Percentiles rank a stretch among this genome's conserved stretches.
phyloP scores from a whole-genome alignment of 2,797 vertebrate species.

The Phataginus tetradactyla region DNA sequence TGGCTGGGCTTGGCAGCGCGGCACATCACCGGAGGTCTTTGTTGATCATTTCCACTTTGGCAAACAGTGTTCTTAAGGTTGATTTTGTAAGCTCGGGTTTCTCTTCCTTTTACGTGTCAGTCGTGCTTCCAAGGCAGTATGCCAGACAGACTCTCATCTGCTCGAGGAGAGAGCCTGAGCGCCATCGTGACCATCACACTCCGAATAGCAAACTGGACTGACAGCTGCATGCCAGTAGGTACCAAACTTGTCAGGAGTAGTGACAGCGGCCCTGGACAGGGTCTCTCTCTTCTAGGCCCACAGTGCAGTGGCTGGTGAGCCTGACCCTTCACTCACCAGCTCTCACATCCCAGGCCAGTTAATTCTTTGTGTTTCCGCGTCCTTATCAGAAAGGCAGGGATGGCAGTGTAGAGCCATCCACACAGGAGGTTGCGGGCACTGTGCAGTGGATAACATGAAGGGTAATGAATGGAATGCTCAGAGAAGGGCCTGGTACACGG shows the following conservation, averaged over 20 bases:
- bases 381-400: neutral
- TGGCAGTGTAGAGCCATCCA: accelerated
- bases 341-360: neutral
- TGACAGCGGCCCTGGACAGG: accelerated
- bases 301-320: accelerated
- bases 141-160: slow-evolving; percentile 42
- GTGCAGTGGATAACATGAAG: accelerated
- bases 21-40: slow-evolving; percentile 69
- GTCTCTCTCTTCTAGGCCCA: too few species aligned
- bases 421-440: accelerated
- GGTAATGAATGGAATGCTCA: accelerated
- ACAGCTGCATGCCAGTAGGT: accelerated
- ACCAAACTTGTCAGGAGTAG: accelerated
- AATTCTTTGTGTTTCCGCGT: neutral
- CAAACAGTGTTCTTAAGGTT: slow-evolving; percentile 67
- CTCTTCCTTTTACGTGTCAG: slow-evolving; percentile 58
- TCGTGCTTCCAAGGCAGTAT: slow-evolving; percentile 31
- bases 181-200: neutral
- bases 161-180: neutral
- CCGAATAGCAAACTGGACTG: accelerated
- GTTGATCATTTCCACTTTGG: slow-evolving; percentile 74
- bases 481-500: accelerated
- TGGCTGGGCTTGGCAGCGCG: slow-evolving; percentile 78
- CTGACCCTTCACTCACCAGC: neutral
- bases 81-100: slow-evolving; percentile 68